phyloP scores from a whole-genome alignment of 2,113 vertebrate genomes.

The Sus scrofa region T2T-Sscrofa CM000824.6:129929001-129929500 shows the following conservation, averaged over 20 bases:
- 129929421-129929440: neutral
- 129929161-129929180: neutral
- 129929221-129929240: neutral
- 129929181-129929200: neutral
- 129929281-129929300: neutral
- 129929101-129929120: neutral
- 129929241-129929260: neutral
- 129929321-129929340: neutral
- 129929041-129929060: neutral
- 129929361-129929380: neutral
- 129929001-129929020: neutral
- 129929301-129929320: neutral
- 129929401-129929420: neutral
- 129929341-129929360: slow-evolving; percentile 14
- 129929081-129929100: neutral
- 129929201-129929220: neutral
- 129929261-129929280: neutral
- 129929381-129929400: neutral
- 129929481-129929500: neutral
- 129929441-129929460: neutral
- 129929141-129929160: neutral
- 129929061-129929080: neutral
- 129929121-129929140: neutral
- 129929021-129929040: slow-evolving; percentile 8
- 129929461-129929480: neutral